A percentile compares a stretch with the other conserved stretches of the same genome.
Evolutionary conservation across 2,113 vertebrate genomes (phyloP).

Genomic region (Polyodon spathula): DNA sequence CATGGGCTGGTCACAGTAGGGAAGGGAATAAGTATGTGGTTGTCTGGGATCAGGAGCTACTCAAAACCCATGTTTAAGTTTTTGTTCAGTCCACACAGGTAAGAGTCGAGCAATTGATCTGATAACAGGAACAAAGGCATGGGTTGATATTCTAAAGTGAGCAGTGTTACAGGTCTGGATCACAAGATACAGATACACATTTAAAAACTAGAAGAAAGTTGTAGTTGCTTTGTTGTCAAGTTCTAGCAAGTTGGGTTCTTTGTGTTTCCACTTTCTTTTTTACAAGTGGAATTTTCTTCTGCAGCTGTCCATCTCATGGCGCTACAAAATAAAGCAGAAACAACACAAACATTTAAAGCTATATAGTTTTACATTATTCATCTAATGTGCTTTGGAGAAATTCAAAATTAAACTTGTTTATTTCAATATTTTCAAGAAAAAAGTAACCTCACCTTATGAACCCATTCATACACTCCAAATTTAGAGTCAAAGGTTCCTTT

Average conservation of each 20-base stretch:
- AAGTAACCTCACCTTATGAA: slow-evolving; percentile 77
- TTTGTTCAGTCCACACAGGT: too few species aligned
- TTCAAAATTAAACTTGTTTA: neutral
- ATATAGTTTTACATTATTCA: neutral
- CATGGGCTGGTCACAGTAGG: too few species aligned
- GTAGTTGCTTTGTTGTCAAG: neutral
- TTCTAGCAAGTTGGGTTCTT: too few species aligned
- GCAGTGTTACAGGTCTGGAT: too few species aligned
- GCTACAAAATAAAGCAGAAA: slow-evolving; percentile 58
- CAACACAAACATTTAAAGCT: neutral
- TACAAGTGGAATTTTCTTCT: slow-evolving; percentile 93
- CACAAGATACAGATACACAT: too few species aligned
- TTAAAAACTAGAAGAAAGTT: neutral
- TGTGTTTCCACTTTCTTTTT: slow-evolving; percentile 16
- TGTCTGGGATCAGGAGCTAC: too few species aligned
- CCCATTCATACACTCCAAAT: slow-evolving; percentile 95
- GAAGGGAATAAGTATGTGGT: too few species aligned
- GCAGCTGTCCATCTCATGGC: slow-evolving; percentile 88
- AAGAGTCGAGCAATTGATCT: too few species aligned
- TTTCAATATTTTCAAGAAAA: neutral
- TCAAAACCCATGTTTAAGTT: too few species aligned
- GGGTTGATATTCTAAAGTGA: too few species aligned
- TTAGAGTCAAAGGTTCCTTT: slow-evolving; percentile 97
- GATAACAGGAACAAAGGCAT: too few species aligned
- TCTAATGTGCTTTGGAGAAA: neutral